Evolutionary conservation across 2,797 vertebrate species (phyloP).

Genomic region (Smutsia gigantea): DNA sequence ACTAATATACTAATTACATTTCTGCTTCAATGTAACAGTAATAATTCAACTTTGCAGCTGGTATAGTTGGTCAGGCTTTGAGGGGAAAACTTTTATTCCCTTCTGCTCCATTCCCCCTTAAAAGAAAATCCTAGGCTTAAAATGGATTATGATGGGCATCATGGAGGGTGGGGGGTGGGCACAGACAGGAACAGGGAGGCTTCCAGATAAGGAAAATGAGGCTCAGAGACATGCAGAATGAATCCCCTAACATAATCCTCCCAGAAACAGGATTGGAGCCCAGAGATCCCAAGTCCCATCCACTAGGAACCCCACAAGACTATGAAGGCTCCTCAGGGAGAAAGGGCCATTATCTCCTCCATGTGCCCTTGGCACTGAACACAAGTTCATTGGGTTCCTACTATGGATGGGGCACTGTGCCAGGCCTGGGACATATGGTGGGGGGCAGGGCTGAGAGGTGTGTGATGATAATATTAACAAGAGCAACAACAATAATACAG

Average conservation of each 20-base stretch:
- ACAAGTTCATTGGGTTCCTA: background rate
- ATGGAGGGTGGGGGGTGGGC: background rate
- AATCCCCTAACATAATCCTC: background rate
- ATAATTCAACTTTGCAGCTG: background rate
- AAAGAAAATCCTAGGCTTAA: background rate
- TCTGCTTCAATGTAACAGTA: slow-evolving; percentile 25
- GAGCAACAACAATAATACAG: background rate
- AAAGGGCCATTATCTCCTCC: background rate
- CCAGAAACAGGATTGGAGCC: background rate
- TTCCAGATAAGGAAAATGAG: background rate
- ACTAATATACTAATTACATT: slow-evolving; percentile 56
- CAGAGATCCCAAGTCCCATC: background rate
- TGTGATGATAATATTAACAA: background rate
- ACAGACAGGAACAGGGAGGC: background rate
- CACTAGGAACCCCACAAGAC: background rate
- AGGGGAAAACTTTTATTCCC: background rate
- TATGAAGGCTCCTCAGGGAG: background rate
- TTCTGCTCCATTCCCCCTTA: background rate
- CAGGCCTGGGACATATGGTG: background rate
- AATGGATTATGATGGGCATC: background rate
- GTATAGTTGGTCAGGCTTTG: background rate
- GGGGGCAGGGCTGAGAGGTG: too few relatives aligned
- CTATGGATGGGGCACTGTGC: background rate
- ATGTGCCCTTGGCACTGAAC: background rate
- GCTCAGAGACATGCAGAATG: background rate